A percentile compares a stretch with the other conserved stretches of the same genome.
These are phyloP conservation scores for Lepus timidus DNA, from an alignment of 2,113 vertebrate species.

Conservation along the genomic window DNA sequence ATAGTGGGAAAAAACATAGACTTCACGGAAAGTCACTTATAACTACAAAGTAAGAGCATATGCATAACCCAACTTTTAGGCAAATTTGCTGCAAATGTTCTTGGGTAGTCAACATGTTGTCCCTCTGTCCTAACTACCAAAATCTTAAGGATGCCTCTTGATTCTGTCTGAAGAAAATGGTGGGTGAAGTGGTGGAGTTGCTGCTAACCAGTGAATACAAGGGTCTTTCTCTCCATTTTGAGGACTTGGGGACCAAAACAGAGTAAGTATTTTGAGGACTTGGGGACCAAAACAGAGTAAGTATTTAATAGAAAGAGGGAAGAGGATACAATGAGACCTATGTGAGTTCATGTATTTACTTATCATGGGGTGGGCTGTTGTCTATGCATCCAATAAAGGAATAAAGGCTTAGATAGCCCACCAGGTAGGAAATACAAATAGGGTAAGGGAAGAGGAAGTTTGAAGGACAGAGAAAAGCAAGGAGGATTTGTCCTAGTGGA, in stretches of 20 bases:
- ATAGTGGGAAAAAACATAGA: background rate
- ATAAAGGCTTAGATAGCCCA: background rate
- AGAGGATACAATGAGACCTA: background rate
- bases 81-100: background rate
- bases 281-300: background rate
- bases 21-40: slow-evolving; percentile 5
- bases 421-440: no score
- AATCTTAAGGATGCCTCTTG: background rate
- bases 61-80: background rate
- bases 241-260: background rate
- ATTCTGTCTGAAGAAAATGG: background rate
- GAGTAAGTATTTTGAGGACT: background rate
- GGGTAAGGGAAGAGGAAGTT: background rate
- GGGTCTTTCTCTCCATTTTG: background rate
- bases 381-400: background rate
- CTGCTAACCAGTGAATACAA: background rate
- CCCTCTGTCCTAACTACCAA: background rate
- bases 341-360: background rate
- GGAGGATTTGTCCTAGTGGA: background rate
- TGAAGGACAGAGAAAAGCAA: background rate
- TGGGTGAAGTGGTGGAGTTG: background rate
- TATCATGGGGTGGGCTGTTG: background rate
- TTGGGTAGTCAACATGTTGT: background rate
- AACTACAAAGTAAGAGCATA: slow-evolving; percentile 5
- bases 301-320: background rate